Conservation (phyloP, 2,113 vertebrate genomes). For the Oryzias celebensis region DNA sequence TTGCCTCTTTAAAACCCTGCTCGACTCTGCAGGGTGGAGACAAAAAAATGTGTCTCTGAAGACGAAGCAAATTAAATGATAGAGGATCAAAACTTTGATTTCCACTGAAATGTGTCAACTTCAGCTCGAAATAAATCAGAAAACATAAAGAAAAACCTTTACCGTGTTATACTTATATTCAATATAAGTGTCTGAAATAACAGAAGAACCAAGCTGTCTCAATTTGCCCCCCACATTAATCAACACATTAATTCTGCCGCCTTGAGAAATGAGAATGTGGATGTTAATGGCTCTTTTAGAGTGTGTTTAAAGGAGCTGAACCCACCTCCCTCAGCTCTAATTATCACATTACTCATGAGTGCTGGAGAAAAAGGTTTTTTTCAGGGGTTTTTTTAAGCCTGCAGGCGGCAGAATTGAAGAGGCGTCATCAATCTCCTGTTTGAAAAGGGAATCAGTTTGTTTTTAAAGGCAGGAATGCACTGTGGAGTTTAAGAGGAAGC, state of each 20-base stretch:
- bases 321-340: slow-evolving; percentile 16
- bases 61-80: too few relatives aligned
- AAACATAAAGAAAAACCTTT: too few relatives aligned
- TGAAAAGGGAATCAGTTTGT: too few relatives aligned
- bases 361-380: neutral
- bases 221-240: slow-evolving; percentile 4
- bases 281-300: slow-evolving; percentile 19
- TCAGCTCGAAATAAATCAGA: too few relatives aligned
- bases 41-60: neutral
- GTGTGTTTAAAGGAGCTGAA: slow-evolving; percentile 16
- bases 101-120: too few relatives aligned
- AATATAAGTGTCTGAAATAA: too few relatives aligned
- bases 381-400: neutral
- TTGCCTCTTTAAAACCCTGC: neutral
- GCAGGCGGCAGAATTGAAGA: neutral
- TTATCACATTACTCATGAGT: slow-evolving; percentile 32
- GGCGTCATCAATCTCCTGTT: too few relatives aligned
- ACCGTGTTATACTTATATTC: too few relatives aligned
- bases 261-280: neutral
- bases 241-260: neutral
- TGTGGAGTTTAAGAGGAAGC: too few relatives aligned
- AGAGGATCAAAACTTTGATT: too few relatives aligned
- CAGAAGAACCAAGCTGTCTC: neutral
- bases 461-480: too few relatives aligned
- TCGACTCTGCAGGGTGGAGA: neutral